Evolutionary conservation across 2,113 vertebrate species (phyloP).

Genomic region (Myotis davidii): DNA sequence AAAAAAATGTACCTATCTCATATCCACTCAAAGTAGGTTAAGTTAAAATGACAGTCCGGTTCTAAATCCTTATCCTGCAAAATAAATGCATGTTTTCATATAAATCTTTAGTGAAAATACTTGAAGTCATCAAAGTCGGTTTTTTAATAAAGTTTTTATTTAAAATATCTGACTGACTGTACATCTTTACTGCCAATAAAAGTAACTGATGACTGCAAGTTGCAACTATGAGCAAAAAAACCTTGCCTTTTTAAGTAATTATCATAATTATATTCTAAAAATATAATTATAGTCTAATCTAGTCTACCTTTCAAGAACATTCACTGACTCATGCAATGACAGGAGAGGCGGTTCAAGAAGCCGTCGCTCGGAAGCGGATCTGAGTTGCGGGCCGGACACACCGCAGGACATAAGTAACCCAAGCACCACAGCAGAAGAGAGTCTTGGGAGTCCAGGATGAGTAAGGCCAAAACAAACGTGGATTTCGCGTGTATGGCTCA

Average conservation of each 20-base stretch:
- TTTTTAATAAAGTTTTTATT: not conserved
- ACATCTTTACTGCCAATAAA: not conserved
- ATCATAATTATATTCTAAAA: not conserved
- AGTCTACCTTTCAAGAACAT: not conserved
- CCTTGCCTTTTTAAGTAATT: not conserved
- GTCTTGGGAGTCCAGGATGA: not conserved
- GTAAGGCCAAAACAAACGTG: not conserved
- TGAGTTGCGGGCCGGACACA: too few relatives aligned
- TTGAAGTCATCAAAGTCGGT: not conserved
- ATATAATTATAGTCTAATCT: not conserved
- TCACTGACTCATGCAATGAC: not conserved
- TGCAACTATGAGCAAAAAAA: not conserved
- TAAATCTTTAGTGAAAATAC: not conserved
- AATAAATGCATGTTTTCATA: not conserved
- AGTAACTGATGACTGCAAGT: not conserved
- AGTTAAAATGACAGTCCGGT: slow-evolving; percentile 3
- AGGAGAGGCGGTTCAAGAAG: not conserved
- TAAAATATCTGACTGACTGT: not conserved
- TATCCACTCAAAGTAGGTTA: not conserved
- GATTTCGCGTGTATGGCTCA: not conserved
- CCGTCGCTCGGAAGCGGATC: not conserved
- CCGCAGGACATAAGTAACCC: not conserved
- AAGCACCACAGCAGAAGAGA: not conserved
- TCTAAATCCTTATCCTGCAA: not conserved
- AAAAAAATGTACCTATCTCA: not conserved